Conservation (phyloP, 2,797 vertebrate genomes). For the Dipus sagitta region DNA sequence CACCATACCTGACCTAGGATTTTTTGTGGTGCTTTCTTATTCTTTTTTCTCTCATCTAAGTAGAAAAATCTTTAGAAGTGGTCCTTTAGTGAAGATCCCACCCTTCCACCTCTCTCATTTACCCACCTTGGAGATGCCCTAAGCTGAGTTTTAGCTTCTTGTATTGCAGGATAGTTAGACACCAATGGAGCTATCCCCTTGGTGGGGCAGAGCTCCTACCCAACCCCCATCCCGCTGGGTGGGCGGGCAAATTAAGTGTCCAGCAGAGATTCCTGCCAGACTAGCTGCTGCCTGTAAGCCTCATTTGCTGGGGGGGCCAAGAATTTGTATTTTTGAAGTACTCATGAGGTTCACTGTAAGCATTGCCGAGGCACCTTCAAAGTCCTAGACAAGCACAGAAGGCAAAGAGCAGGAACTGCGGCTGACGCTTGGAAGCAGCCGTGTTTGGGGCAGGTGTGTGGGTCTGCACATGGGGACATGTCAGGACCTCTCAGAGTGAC, state of each 20-base stretch:
- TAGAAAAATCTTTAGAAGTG: not conserved
- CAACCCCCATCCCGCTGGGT: not conserved
- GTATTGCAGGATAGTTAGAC: not conserved
- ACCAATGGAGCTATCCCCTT: no score
- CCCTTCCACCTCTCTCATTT: not conserved
- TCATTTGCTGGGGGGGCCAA: not conserved
- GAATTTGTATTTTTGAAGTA: constrained; percentile 19
- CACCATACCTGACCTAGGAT: no score
- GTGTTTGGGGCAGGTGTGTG: not conserved
- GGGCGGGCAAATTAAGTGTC: not conserved
- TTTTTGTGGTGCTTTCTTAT: not conserved
- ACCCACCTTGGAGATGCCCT: not conserved
- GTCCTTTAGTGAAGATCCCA: not conserved
- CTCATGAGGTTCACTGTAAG: not conserved
- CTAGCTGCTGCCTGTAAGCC: not conserved
- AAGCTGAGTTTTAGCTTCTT: not conserved
- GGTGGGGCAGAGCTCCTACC: not conserved
- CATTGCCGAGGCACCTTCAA: not conserved
- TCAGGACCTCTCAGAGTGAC: not conserved
- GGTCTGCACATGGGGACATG: not conserved
- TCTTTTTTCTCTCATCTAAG: not conserved
- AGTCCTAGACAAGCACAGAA: not conserved
- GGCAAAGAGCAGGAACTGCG: not conserved
- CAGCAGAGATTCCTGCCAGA: not conserved
- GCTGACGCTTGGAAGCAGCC: not conserved